These are phyloP conservation scores for Tetramorium alpestre DNA, from an alignment of 1,140 invertebrate genomes.

Conservation along the genomic window DNA sequence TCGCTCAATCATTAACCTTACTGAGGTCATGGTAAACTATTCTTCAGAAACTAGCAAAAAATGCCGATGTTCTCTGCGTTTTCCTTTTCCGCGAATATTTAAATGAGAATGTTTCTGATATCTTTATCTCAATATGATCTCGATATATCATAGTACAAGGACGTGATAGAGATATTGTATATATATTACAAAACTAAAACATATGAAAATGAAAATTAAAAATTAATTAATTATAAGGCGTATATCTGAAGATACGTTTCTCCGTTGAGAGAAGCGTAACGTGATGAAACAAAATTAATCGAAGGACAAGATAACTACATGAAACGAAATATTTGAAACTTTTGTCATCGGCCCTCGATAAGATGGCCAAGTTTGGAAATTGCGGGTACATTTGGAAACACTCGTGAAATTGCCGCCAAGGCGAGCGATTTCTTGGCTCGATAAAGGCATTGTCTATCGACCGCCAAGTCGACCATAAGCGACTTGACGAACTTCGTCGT, in stretches of 20 bases:
- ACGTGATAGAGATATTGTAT: not conserved
- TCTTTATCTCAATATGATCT: not conserved
- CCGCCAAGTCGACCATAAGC: conserved; percentile 48
- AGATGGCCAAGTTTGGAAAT: not conserved
- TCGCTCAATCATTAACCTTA: conserved; percentile 25
- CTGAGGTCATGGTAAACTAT: conserved; percentile 3
- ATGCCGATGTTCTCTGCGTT: not conserved
- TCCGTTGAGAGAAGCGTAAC: not conserved
- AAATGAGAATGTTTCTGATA: not conserved
- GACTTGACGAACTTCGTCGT: conserved; percentile 54
- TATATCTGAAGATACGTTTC: not conserved
- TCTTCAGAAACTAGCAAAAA: conserved; percentile 16
- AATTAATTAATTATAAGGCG: not conserved
- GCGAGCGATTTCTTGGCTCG: not conserved
- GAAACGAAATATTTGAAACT: not conserved
- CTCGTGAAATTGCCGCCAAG: not conserved
- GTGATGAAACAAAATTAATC: not conserved
- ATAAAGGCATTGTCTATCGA: conserved; percentile 35
- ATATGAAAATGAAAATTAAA: not conserved
- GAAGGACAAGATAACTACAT: not conserved
- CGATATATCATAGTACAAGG: not conserved
- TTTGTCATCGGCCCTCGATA: not conserved
- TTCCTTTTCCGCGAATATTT: not conserved
- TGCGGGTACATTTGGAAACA: not conserved
- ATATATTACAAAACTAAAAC: not conserved